Conservation (phyloP, 92 coral and sea anemone species). For the Actinernus sp. region DNA sequence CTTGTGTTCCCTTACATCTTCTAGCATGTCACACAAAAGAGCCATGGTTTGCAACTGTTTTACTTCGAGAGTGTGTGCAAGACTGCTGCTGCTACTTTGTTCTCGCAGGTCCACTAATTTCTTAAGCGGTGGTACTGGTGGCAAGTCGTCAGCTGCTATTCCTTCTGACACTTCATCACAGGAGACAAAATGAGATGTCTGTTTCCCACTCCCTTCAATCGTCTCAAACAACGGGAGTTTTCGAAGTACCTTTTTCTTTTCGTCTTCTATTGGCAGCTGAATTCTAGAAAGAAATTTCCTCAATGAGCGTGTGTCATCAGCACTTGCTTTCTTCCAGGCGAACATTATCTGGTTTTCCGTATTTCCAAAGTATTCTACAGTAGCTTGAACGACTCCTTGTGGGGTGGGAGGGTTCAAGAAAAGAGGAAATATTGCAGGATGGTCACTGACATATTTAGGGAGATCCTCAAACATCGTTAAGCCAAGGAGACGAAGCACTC, state of each 20-base stretch:
- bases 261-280: neutral
- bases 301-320: constrained; percentile 37
- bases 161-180: constrained; percentile 15
- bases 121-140: constrained; percentile 23
- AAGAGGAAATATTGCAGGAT: constrained; percentile 37
- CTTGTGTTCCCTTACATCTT: constrained; percentile 24
- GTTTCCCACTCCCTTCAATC: constrained; percentile 2
- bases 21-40: constrained; percentile 39
- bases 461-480: constrained; percentile 41
- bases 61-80: constrained; percentile 42
- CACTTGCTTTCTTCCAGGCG: too few species aligned
- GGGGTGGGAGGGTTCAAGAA: constrained; percentile 67
- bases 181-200: constrained; percentile 43
- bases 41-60: constrained; percentile 23
- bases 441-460: constrained; percentile 33
- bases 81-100: constrained; percentile 20
- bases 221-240: constrained; percentile 71
- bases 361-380: neutral
- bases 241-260: constrained; percentile 9
- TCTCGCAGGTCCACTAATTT: constrained; percentile 50
- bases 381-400: constrained; percentile 47
- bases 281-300: constrained; percentile 49
- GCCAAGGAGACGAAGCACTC: constrained; percentile 38
- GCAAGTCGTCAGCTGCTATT: constrained; percentile 39
- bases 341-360: too few species aligned